These are phyloP conservation scores for Villa cingulata DNA, from an alignment of 2,888 invertebrate genomes.

Conservation along the genomic window DNA sequence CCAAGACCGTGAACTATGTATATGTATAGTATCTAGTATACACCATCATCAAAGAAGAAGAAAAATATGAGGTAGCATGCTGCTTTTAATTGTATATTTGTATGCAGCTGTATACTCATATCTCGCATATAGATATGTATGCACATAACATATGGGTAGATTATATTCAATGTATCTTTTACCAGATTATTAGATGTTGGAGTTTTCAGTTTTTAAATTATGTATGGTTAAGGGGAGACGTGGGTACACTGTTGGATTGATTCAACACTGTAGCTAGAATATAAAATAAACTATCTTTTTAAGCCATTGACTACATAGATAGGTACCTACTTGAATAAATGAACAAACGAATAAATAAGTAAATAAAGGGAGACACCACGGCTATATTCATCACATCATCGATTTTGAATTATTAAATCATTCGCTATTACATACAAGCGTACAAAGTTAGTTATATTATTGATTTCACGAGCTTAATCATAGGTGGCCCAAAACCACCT, in stretches of 20 bases:
- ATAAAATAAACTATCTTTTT: too few species aligned
- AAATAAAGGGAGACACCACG: constrained; percentile 6
- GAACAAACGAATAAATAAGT: not conserved
- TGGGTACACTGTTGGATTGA: not conserved
- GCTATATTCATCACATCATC: constrained; percentile 7
- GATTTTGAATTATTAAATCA: not conserved
- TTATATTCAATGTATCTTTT: not conserved
- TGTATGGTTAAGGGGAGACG: not conserved
- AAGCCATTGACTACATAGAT: too few species aligned
- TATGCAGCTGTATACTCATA: not conserved
- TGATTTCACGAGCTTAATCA: constrained; percentile 13
- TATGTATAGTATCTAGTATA: not conserved
- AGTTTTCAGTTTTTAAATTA: not conserved
- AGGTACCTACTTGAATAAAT: constrained; percentile 1
- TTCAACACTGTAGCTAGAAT: constrained; percentile 1
- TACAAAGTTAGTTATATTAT: constrained; percentile 3
- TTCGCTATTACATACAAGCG: not conserved
- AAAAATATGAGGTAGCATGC: not conserved
- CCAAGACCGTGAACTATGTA: constrained; percentile 18
- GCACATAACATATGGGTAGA: not conserved
- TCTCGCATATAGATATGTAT: not conserved
- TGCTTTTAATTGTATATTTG: too few species aligned
- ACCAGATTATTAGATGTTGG: not conserved
- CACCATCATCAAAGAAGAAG: not conserved
- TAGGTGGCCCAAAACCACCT: constrained; percentile 13